Conservation (phyloP, 1,140 invertebrate species). For the Mercenaria mercenaria region DNA sequence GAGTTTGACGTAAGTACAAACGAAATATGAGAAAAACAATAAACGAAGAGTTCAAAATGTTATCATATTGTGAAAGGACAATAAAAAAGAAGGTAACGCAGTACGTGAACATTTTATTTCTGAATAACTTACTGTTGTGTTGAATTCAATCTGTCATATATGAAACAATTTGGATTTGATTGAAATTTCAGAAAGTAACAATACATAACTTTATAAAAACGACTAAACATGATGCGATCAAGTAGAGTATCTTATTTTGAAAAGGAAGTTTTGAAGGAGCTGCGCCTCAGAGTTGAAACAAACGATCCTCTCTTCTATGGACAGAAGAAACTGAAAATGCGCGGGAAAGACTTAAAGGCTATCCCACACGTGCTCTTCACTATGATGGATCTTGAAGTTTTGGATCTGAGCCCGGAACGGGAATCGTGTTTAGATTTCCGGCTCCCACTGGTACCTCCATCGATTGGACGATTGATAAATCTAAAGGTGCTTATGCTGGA, state of each 20-base stretch:
- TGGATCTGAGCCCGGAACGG: constrained; percentile 85
- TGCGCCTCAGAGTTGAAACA: constrained; percentile 81
- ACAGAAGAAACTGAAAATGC: constrained; percentile 84
- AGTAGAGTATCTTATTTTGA: constrained; percentile 33
- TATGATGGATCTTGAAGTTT: constrained; percentile 84
- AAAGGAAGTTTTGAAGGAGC: constrained; percentile 64
- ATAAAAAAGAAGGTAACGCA: neutral
- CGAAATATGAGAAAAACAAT: neutral
- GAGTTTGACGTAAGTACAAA: neutral
- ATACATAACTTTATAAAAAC: too few species aligned
- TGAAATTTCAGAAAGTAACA: too few species aligned
- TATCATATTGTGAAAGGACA: neutral
- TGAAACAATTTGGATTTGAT: too few species aligned
- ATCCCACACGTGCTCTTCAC: constrained; percentile 82
- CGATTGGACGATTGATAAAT: constrained; percentile 83
- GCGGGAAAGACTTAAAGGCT: constrained; percentile 80
- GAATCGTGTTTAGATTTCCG: constrained; percentile 84
- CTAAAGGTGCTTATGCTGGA: constrained; percentile 84
- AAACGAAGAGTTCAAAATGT: neutral
- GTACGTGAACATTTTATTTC: neutral
- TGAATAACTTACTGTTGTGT: neutral
- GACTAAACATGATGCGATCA: neutral
- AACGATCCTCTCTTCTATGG: constrained; percentile 82
- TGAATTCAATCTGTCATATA: too few species aligned
- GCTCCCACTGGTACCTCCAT: constrained; percentile 79